Base-by-base conservation (phyloP, 2,797 vertebrate species). In the Macroramphosus scolopax region DNA sequence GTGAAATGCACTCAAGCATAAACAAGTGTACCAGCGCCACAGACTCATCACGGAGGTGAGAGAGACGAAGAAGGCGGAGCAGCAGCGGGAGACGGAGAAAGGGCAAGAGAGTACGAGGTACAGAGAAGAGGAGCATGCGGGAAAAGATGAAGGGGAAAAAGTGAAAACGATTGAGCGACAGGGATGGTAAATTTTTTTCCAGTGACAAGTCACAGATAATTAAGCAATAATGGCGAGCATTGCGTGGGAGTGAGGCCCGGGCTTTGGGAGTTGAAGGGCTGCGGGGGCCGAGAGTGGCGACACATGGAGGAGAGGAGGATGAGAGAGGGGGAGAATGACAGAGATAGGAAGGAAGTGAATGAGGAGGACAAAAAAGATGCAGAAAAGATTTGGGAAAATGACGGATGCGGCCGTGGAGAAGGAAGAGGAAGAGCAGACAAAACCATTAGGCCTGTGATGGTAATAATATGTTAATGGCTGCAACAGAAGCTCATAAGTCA, bases 401-500 rank as follows among this genome's bases (percentile, higher is more conserved):
- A n/a, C 6, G 41, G 52, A 52, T 53, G 41, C 67, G 32, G 54
- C 55, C 56, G 49, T 40, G 52, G 45, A 68, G 55, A 39, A 44
- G 60, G 54, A 56, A 42, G 35, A 35, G 37, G 34, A 66, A 73
- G 38, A 58, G 63, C 51, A 71, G 60, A 68, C 70, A 65, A 62
- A 49, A 22, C 73, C 78, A 86, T 85, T 86, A 83, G 76, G 45
- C 51, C 45, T 39, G 55, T 59, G 76, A 85, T 77, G 63, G 65
- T 82, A 84, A 88, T 85, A 81, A 76, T 78, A 82, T 77, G 73
- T 83, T 85, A 86, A 80, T 74, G 63, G 64, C 12, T 37, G 47
- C 63, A 56, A 71, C 67, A 74, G 61, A 69, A 57, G 36, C 72
- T 80, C 75, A 76, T 83, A 68, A 86, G 68, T 79, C 77, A 81